Conservation (phyloP, 2,113 vertebrate species). For the Antechinus stuartii region DNA sequence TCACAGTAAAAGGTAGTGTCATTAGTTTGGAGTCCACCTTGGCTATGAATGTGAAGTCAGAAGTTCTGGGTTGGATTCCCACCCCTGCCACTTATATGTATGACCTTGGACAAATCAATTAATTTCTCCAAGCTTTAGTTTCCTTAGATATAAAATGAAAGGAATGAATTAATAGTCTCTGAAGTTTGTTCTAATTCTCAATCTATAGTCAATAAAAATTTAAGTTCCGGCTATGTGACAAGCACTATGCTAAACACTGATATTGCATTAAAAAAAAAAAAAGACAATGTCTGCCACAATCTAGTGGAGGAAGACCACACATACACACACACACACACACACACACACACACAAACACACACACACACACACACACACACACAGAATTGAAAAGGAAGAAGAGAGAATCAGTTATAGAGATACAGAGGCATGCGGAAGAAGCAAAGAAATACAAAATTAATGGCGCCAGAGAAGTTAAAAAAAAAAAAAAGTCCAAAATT, state of each 20-base stretch:
- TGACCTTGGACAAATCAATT: neutral
- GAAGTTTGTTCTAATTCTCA: neutral
- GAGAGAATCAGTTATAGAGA: neutral
- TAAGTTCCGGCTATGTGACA: neutral
- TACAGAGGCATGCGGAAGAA: neutral
- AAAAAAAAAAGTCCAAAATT: neutral
- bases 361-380: neutral
- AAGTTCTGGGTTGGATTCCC: neutral
- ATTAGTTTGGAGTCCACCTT: neutral
- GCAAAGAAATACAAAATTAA: neutral
- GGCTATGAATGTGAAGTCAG: neutral
- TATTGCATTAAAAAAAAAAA: neutral
- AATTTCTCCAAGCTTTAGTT: neutral
- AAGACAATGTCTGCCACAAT: neutral
- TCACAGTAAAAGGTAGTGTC: neutral
- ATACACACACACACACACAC: neutral
- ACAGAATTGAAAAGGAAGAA: neutral
- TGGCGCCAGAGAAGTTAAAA: neutral
- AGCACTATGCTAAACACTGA: neutral
- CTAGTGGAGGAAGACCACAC: neutral
- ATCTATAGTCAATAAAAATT: neutral
- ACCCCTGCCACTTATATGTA: neutral
- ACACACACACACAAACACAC: neutral
- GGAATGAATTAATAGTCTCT: neutral
- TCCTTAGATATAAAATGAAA: neutral